Evolutionary conservation across 2,113 vertebrate genomes (phyloP).

Genomic region (Pseudorhombus dupliciocellatus): DNA sequence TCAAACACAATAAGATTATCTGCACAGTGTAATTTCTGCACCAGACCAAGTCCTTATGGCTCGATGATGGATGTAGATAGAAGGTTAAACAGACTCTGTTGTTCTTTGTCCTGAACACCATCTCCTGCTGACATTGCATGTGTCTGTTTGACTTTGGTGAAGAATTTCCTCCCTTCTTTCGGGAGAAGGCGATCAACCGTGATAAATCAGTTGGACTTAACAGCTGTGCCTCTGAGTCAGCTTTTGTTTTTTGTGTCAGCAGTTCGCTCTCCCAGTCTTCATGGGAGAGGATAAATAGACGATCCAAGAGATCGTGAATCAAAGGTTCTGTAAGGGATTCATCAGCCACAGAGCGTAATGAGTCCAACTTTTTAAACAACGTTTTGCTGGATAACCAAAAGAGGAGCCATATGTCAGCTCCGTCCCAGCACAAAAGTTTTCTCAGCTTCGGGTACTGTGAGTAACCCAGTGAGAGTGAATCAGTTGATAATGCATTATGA

Average conservation of each 20-base stretch:
- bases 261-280: neutral
- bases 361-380: neutral
- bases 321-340: neutral
- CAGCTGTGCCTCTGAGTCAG: conserved; percentile 4
- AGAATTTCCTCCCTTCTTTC: neutral
- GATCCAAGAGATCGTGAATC: neutral
- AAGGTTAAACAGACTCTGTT: neutral
- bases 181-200: neutral
- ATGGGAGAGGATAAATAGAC: neutral
- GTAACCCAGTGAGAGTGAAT: neutral
- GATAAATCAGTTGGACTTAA: neutral
- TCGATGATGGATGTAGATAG: neutral
- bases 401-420: neutral
- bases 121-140: neutral
- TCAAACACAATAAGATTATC: neutral
- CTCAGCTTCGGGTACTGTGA: neutral
- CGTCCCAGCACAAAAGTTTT: neutral
- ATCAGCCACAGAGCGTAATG: neutral
- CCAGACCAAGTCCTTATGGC: neutral
- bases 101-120: neutral
- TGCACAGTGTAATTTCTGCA: neutral
- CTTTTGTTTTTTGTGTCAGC: neutral
- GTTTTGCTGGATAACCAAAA: neutral
- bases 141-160: neutral
- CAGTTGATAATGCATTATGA: neutral